phyloP scores from a whole-genome alignment of 2,888 invertebrate genomes.

The Drosophila pullipes region DNA sequence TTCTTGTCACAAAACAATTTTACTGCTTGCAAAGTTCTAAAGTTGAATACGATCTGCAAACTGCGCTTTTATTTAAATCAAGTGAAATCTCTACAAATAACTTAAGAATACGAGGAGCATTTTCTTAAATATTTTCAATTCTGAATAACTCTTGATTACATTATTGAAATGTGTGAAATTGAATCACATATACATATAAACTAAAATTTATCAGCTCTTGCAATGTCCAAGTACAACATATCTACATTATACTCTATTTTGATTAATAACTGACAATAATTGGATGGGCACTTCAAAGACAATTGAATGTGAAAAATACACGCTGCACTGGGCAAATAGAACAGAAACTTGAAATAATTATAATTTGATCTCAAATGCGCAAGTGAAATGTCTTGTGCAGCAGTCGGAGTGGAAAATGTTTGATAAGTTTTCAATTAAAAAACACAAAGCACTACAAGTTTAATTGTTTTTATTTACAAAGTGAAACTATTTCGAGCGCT shows the following conservation, averaged over 20 bases:
- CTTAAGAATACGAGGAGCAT: too few species aligned
- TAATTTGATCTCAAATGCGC: conserved; percentile 37
- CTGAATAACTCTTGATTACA: background rate
- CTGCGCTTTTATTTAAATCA: background rate
- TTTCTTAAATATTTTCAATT: background rate
- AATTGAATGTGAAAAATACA: conserved; percentile 18
- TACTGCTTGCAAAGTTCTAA: background rate
- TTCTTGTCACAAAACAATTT: background rate
- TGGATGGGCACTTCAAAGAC: conserved; percentile 22
- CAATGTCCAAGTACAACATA: background rate
- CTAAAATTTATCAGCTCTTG: background rate
- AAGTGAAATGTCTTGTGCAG: conserved; percentile 28
- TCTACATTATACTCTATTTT: background rate
- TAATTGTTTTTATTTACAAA: conserved; percentile 46
- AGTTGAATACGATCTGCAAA: background rate
- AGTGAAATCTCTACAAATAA: background rate
- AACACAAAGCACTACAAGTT: conserved; percentile 40
- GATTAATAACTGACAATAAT: conserved; percentile 1
- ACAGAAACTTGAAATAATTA: conserved; percentile 50
- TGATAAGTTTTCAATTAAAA: conserved; percentile 71
- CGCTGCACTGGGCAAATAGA: conserved; percentile 14
- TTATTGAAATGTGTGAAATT: background rate
- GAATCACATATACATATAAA: background rate
- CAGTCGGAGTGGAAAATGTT: conserved; percentile 51
- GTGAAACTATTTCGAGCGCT: conserved; percentile 23